Conservation (phyloP, 2,888 invertebrate genomes). For the Herminia tarsipennalis region DNA sequence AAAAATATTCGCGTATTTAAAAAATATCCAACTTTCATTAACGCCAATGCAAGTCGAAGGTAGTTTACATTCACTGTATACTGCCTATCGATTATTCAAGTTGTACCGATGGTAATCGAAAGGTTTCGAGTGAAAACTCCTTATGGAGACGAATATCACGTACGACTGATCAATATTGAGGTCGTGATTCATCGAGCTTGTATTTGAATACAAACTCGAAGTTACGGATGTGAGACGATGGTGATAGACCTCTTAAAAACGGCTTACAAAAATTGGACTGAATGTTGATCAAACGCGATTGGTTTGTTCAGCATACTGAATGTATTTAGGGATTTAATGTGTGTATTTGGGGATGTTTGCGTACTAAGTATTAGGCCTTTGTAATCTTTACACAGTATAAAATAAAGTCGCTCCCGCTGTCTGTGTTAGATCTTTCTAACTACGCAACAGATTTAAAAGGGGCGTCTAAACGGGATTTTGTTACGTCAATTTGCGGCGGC, state of each 20-base stretch:
- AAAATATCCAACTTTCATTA: slow-evolving; percentile 39
- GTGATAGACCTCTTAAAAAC: slow-evolving; percentile 27
- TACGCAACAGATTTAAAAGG: no score
- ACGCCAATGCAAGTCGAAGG: slow-evolving; percentile 14
- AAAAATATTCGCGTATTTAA: slow-evolving; percentile 13
- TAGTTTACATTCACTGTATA: slow-evolving; percentile 37
- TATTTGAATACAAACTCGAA: slow-evolving; percentile 59
- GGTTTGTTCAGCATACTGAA: slow-evolving; percentile 5
- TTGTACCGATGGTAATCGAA: slow-evolving; percentile 48
- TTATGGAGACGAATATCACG: slow-evolving; percentile 65
- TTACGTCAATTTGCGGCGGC: no score
- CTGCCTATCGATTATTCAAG: slow-evolving; percentile 45
- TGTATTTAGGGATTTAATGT: neutral
- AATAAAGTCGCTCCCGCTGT: no score
- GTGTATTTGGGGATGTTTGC: neutral
- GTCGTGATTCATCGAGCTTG: slow-evolving; percentile 52
- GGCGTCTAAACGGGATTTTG: no score
- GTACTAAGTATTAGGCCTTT: no score
- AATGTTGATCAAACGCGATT: slow-evolving; percentile 22
- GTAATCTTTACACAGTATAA: no score
- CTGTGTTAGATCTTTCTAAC: no score
- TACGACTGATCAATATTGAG: slow-evolving; percentile 70
- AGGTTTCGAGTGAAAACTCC: slow-evolving; percentile 69
- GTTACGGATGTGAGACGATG: slow-evolving; percentile 58
- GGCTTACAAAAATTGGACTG: slow-evolving; percentile 23